A percentile compares a stretch with the other conserved stretches of the same genome.
These are phyloP conservation scores for Nycteola revayana DNA, from an alignment of 2,888 invertebrate species.

Conservation along the genomic window DNA sequence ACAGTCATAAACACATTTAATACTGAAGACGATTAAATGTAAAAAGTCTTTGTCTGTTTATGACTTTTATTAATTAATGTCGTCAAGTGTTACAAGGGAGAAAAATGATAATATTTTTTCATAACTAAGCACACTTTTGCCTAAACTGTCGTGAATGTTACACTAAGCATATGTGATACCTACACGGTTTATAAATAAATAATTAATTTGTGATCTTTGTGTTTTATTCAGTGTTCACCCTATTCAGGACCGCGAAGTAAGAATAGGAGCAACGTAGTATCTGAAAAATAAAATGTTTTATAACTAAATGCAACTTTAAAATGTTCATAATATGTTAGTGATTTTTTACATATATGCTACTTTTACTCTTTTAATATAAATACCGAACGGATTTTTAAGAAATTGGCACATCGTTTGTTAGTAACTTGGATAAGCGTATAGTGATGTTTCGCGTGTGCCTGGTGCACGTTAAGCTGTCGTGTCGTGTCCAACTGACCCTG, in stretches of 20 bases:
- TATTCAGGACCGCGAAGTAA: slow-evolving; percentile 69
- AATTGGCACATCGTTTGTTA: no score
- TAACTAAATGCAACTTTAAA: no score
- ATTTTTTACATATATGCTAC: no score
- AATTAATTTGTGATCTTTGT: slow-evolving; percentile 57
- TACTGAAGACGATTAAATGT: slow-evolving; percentile 2
- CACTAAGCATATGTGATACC: slow-evolving; percentile 78
- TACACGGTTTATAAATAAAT: slow-evolving; percentile 75
- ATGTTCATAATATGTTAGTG: no score
- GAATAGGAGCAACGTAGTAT: slow-evolving; percentile 70
- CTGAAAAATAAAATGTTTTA: slow-evolving; percentile 50
- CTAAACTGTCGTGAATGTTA: slow-evolving; percentile 74
- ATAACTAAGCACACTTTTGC: slow-evolving; percentile 75
- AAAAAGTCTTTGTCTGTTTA: slow-evolving; percentile 15
- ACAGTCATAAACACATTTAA: slow-evolving; percentile 36
- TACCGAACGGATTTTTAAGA: no score
- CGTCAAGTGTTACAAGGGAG: slow-evolving; percentile 52
- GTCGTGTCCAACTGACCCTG: no score
- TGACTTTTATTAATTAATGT: slow-evolving; percentile 32
- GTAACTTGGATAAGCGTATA: no score
- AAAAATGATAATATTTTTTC: slow-evolving; percentile 54
- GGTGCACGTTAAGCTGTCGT: no score
- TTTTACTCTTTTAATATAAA: no score
- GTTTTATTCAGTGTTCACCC: slow-evolving; percentile 49
- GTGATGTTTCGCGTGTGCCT: no score